phyloP scores from a whole-genome alignment of 2,113 vertebrate genomes.

The Piaya cayana region DNA sequence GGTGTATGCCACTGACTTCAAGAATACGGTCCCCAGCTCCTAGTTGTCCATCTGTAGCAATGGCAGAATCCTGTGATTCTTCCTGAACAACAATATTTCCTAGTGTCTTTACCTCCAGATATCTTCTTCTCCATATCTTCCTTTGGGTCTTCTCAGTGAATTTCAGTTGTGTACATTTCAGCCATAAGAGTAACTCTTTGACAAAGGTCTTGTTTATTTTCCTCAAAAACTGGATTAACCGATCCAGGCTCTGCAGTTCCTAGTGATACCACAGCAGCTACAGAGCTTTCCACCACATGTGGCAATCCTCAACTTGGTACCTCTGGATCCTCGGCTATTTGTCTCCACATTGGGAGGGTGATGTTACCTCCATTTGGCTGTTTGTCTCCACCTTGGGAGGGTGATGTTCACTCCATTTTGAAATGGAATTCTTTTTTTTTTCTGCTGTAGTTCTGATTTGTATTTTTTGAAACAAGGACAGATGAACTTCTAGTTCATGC shows the following conservation, averaged over 20 bases:
- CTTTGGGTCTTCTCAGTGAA: constrained; percentile 74
- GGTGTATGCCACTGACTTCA: constrained; percentile 81
- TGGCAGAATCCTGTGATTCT: constrained; percentile 76
- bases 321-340: background rate
- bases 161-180: constrained; percentile 77
- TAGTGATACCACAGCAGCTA: background rate
- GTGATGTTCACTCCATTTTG: constrained; percentile 73
- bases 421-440: constrained; percentile 77
- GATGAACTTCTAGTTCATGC: constrained; percentile 89
- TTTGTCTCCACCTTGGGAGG: background rate
- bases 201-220: constrained; percentile 79
- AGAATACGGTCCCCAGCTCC: constrained; percentile 84
- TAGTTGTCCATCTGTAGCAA: constrained; percentile 77
- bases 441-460: constrained; percentile 75
- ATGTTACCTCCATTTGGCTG: constrained; percentile 66
- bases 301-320: background rate
- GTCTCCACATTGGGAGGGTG: background rate
- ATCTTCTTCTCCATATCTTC: constrained; percentile 81
- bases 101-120: constrained; percentile 82
- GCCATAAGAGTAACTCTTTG: constrained; percentile 79
- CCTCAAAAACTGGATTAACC: constrained; percentile 82
- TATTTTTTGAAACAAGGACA: constrained; percentile 76
- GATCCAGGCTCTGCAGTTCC: constrained; percentile 74
- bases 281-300: background rate
- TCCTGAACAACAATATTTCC: constrained; percentile 85